These are phyloP conservation scores for Bombus superbus DNA, from an alignment of 1,140 invertebrate species.

Conservation along the genomic window DNA sequence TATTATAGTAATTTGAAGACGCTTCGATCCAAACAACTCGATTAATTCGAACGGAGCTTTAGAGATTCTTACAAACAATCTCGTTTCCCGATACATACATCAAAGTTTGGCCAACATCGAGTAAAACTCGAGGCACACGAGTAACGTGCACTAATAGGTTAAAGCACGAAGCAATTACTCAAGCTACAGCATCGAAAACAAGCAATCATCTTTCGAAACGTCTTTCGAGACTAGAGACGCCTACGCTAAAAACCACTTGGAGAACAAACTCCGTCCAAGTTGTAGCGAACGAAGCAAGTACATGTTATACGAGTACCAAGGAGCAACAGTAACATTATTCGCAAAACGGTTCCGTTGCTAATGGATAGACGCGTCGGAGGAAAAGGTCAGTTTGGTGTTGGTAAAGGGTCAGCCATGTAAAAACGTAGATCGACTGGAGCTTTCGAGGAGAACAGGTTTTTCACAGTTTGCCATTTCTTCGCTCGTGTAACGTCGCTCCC, in stretches of 20 bases:
- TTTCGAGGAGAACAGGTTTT: slow-evolving; percentile 46
- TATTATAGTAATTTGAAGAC: too few relatives aligned
- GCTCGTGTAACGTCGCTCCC: slow-evolving; percentile 50
- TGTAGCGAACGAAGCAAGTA: not conserved
- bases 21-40: too few relatives aligned
- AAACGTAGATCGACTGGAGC: slow-evolving; percentile 36
- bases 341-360: not conserved
- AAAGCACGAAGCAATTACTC: not conserved
- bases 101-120: not conserved
- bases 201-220: not conserved
- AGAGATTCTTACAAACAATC: not conserved
- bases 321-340: not conserved
- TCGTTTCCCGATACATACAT: not conserved
- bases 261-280: not conserved
- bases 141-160: not conserved
- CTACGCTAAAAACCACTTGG: not conserved
- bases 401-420: not conserved
- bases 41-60: too few relatives aligned
- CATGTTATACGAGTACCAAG: not conserved
- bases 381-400: not conserved
- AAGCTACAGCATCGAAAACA: not conserved
- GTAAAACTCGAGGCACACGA: not conserved
- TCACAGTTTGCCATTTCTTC: slow-evolving; percentile 24
- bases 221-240: not conserved
- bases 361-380: not conserved